Base-by-base conservation (phyloP, 2,888 invertebrate species). In the Stenurella melanura region DNA sequence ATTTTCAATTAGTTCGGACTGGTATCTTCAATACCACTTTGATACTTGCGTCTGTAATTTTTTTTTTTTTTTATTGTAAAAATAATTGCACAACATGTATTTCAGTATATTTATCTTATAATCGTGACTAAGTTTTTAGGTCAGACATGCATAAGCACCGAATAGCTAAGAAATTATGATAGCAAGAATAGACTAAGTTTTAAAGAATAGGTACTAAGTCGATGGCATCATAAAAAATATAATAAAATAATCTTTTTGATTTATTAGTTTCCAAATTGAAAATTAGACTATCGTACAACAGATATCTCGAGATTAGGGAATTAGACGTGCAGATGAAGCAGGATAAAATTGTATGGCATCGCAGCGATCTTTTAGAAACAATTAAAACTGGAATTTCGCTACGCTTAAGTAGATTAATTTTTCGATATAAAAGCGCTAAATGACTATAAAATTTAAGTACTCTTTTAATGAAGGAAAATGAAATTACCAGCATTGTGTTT, bases 401-500 rank as follows among this genome's bases (percentile, higher is more conserved):
- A 15, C 17, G 42, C 30, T 19, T 64, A 42, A 42, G 21, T 30
- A 64, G 64, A 38, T 64, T 42, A 64, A 42, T 42, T 64, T 50
- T 64, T 64, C 42, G 11, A 19, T 64, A 64, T 64, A 64, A 64
- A 64, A 64, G 64, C 64, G 17, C 19, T 19, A 64, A 17, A 18
- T 64, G 42, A 38, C 18, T 38, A 64, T 42, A 19, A 11, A 54
- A 26, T 26, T 54, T 30, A 26, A n/a, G 9, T 67, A 67, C 67
- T 54, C 11, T 15, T 26, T n/a, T 50, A 54, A n/a, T 17, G 21
- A 67, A 50, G 18, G 2, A 67, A 67, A 21, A 67, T 67, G 67
- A 67, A 67, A 54, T 54, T 67, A 3, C 17, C n/a, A 26, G 15
- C n/a, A 2, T 67, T 67, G 21, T 67, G 54, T 10, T 54, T 26